A percentile compares a stretch with the other conserved stretches of the same genome.
These are phyloP conservation scores for Acanthoscelides obtectus DNA, from an alignment of 2,888 invertebrate genomes.

Conservation along the genomic window DNA sequence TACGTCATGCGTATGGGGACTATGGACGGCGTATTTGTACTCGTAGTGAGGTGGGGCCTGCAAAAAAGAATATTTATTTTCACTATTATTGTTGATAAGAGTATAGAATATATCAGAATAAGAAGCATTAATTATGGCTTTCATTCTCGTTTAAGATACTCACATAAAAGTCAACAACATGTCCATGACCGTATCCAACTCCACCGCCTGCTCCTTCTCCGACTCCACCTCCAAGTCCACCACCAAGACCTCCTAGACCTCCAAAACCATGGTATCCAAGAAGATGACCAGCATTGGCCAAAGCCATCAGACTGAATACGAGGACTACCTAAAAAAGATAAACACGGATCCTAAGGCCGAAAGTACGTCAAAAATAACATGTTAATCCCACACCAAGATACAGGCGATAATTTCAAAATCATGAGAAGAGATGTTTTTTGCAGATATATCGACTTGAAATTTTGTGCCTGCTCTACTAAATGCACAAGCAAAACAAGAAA, in stretches of 20 bases:
- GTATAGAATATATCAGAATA: no score
- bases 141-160: no score
- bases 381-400: no score
- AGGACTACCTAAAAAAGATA: neutral
- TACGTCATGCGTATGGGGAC: slow-evolving; percentile 27
- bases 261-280: neutral
- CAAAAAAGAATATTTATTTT: no score
- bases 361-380: no score
- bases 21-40: slow-evolving; percentile 27
- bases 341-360: no score
- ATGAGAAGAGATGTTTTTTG: no score
- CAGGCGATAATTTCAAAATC: no score
- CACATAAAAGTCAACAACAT: neutral
- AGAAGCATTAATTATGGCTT: no score
- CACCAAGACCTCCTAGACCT: neutral
- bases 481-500: no score
- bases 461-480: no score
- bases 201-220: neutral
- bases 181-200: neutral
- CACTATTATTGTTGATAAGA: neutral
- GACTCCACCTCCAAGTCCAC: neutral
- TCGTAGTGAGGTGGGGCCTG: slow-evolving; percentile 29
- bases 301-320: neutral
- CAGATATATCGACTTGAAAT: no score
- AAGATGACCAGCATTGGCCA: neutral